Conservation (phyloP, 2,888 invertebrate genomes). For the Pterobdella sp. region DNA sequence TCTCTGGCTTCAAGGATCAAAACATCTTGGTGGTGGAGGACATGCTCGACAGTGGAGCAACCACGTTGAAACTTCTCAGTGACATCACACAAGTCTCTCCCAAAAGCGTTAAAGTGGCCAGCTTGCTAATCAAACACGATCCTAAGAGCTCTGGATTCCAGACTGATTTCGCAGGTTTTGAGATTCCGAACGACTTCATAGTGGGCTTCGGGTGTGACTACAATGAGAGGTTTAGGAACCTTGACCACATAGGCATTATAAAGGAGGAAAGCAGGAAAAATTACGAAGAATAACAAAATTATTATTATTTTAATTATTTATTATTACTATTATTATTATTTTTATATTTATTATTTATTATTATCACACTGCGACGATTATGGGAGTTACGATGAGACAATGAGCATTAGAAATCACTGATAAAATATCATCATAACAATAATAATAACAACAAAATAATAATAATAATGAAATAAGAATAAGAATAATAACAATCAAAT, state of each 20-base stretch:
- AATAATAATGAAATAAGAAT: no score
- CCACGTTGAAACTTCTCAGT: constrained; percentile 54
- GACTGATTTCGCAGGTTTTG: constrained; percentile 56
- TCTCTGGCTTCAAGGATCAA: constrained; percentile 51
- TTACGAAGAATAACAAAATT: no score
- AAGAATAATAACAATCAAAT: no score
- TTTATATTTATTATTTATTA: no score
- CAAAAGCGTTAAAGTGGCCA: constrained; percentile 36
- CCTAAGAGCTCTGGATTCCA: constrained; percentile 48
- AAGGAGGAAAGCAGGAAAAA: constrained; percentile 2
- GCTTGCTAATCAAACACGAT: constrained; percentile 53
- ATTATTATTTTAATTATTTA: no score
- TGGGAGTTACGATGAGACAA: no score
- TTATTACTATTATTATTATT: no score
- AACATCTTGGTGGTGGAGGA: constrained; percentile 58
- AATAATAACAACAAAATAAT: no score
- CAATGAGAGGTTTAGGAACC: constrained; percentile 58
- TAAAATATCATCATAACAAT: no score
- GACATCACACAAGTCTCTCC: constrained; percentile 34
- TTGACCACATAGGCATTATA: constrained; percentile 42
- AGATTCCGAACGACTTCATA: constrained; percentile 57
- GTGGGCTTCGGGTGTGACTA: constrained; percentile 60
- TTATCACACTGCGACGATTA: no score
- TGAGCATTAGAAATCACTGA: no score
- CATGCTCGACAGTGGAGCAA: constrained; percentile 58